A percentile compares a stretch with the other conserved stretches of the same genome.
Evolutionary conservation across 1,140 invertebrate genomes (phyloP).

Genomic region (Pogonomyrmex barbatus): DNA sequence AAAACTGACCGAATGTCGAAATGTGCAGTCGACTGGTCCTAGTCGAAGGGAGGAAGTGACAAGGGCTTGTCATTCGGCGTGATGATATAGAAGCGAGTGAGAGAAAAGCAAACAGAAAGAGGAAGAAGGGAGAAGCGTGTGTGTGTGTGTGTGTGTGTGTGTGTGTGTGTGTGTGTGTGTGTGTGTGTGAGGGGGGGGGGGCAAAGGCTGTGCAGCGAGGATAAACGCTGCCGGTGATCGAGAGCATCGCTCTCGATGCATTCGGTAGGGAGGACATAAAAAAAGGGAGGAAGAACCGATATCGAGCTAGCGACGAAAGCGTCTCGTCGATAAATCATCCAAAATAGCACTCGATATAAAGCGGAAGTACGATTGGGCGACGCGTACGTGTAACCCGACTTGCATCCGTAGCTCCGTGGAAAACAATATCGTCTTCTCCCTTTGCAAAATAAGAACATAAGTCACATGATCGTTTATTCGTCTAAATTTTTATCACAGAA

Average conservation of each 20-base stretch:
- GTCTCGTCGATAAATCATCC: constrained; percentile 74
- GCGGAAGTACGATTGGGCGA: constrained; percentile 67
- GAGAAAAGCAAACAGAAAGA: constrained; percentile 38
- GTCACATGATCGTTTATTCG: constrained; percentile 21
- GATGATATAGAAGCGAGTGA: constrained; percentile 63
- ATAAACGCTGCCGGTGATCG: constrained; percentile 74
- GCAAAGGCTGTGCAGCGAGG: constrained; percentile 69
- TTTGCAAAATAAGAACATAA: constrained; percentile 14
- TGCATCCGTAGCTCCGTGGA: constrained; percentile 21
- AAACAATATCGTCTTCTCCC: constrained; percentile 58
- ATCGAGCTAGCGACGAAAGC: constrained; percentile 71
- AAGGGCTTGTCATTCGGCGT: constrained; percentile 65
- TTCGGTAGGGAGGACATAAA: constrained; percentile 59
- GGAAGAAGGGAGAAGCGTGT: background rate
- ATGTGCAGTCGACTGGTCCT: constrained; percentile 50
- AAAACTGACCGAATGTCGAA: constrained; percentile 54
- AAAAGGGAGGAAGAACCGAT: constrained; percentile 65
- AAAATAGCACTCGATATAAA: constrained; percentile 73
- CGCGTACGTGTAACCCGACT: constrained; percentile 44
- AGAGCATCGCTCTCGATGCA: constrained; percentile 63
- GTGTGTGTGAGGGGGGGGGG: constrained; percentile 17
- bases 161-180: too few species aligned
- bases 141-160: too few species aligned
- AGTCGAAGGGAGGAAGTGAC: constrained; percentile 68
- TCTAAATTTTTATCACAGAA: constrained; percentile 30